Evolutionary conservation across 1,140 invertebrate genomes (phyloP).

Genomic region (Apis laboriosa): DNA sequence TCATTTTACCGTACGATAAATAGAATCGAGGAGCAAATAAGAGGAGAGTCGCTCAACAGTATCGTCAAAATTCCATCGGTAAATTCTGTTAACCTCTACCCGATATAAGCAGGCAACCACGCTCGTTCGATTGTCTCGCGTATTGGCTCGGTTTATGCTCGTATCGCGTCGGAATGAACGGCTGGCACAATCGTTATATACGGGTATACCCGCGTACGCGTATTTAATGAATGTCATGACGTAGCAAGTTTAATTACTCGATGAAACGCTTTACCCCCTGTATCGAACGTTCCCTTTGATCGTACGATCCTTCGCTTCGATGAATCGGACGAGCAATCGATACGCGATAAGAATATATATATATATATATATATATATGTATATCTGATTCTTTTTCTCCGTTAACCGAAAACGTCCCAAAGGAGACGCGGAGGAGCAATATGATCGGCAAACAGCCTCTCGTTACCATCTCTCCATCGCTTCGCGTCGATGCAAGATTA

Average conservation of each 20-base stretch:
- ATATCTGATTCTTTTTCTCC: neutral
- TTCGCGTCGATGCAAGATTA: neutral
- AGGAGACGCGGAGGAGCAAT: neutral
- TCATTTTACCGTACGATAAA: no score
- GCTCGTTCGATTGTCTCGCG: neutral
- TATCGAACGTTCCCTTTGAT: slow-evolving; percentile 9
- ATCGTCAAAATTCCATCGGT: neutral
- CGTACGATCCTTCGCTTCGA: neutral
- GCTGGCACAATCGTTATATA: no score
- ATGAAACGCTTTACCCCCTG: neutral
- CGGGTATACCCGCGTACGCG: no score
- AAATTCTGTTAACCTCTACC: neutral
- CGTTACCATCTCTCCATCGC: slow-evolving; percentile 6
- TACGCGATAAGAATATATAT: no score
- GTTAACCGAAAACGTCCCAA: neutral
- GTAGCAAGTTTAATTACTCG: slow-evolving; percentile 26
- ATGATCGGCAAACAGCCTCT: slow-evolving; percentile 12
- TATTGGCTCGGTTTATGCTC: neutral
- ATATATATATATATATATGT: no score
- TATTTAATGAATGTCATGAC: neutral
- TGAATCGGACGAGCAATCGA: no score
- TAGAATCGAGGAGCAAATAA: accelerated
- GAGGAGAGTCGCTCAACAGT: no score
- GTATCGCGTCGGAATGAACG: neutral
- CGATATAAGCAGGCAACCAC: neutral